A percentile compares a stretch with the other conserved stretches of the same genome.
phyloP scores from a whole-genome alignment of 1,140 invertebrate species.

The Maconellicoccus hirsutus region DNA sequence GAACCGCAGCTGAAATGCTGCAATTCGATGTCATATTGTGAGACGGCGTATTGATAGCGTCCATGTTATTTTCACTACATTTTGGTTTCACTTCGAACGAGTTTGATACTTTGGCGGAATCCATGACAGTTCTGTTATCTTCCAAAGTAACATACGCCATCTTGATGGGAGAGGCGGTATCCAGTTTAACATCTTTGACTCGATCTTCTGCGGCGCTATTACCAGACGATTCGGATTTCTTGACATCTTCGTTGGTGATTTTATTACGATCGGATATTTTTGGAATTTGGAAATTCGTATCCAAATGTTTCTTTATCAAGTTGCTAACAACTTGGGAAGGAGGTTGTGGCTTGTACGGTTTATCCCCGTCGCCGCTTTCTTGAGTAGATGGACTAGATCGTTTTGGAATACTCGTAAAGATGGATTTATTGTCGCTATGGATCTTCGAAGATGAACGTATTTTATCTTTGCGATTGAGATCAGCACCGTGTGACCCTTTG shows the following conservation, averaged over 20 bases:
- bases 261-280: slow-evolving; percentile 16
- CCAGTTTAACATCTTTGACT: neutral
- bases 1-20: neutral
- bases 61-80: neutral
- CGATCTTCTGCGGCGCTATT: neutral
- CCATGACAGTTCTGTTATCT: neutral
- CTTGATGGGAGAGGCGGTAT: neutral
- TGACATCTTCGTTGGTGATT: neutral
- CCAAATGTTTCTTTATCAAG: neutral
- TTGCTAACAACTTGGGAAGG: neutral
- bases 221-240: neutral
- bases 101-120: neutral
- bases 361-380: neutral
- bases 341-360: neutral
- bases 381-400: neutral
- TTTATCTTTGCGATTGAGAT: neutral
- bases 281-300: slow-evolving; percentile 6
- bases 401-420: neutral
- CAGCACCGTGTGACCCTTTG: neutral
- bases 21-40: neutral
- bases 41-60: neutral
- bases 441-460: neutral
- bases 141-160: neutral
- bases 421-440: neutral
- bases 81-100: neutral